These are phyloP conservation scores for Cinclus mexicanus DNA, from an alignment of 2,113 vertebrate species.

Conservation along the genomic window DNA sequence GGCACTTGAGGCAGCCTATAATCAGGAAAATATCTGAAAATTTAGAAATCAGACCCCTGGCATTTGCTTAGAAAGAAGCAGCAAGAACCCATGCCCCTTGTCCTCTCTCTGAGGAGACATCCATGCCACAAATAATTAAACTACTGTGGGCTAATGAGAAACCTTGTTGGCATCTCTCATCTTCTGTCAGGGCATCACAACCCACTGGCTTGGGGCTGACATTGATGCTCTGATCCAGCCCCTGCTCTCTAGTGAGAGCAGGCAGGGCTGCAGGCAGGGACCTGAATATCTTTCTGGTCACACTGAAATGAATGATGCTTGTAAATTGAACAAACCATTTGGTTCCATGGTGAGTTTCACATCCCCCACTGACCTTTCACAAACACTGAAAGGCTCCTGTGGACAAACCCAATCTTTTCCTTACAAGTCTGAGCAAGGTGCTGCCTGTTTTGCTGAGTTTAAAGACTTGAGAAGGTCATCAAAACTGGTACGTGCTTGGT, in stretches of 20 bases:
- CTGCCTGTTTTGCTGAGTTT: background rate
- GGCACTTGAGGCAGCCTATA: background rate
- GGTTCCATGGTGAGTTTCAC: accelerated
- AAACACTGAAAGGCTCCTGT: background rate
- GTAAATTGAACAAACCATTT: background rate
- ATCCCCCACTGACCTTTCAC: background rate
- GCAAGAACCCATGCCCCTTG: background rate
- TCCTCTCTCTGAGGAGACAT: background rate
- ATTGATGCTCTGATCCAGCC: accelerated
- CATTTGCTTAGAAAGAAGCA: background rate
- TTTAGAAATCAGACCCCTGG: background rate
- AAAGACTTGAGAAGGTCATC: background rate
- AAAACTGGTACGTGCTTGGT: accelerated
- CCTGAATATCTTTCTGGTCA: background rate
- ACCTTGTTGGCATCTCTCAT: background rate
- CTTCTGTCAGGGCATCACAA: background rate
- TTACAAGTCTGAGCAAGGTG: background rate
- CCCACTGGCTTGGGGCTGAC: accelerated
- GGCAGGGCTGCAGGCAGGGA: background rate
- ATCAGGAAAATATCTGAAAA: background rate
- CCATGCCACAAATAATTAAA: background rate
- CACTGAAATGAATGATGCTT: background rate
- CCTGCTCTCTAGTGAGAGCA: accelerated
- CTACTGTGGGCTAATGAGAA: background rate
- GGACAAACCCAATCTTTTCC: background rate